Base-by-base conservation (phyloP, 2,888 invertebrate genomes). In the Tiliacea aurago region DNA sequence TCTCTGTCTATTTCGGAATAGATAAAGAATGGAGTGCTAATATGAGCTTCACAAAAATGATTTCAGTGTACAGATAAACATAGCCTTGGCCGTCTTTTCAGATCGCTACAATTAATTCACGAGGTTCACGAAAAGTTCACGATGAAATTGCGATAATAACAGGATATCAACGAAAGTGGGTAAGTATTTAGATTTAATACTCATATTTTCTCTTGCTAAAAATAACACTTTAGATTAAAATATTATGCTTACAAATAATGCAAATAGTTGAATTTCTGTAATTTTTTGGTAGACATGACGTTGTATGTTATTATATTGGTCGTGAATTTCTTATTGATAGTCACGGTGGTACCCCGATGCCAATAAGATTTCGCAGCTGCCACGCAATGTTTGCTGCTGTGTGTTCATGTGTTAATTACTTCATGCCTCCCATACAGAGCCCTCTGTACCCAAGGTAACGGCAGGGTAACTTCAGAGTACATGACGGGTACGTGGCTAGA, bases 401-500 rank as follows among this genome's bases (percentile, higher is more conserved):
- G 6, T 41, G 51, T 80, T 59, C 66, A 67, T 56, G 20, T 47
- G 11, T 47, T 67, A 5, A 10, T 13, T 77, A 45, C 53, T 78
- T 70, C 49, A n/a, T 65, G 64, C 13, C 55, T 51, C 20, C 0
- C 7, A 41, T 45, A 56, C 53, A 33, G 33, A 41, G 28, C 45
- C 23, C 49, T 41, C 51, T 70, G 76, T 83, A 67, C 45, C 65
- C 70, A 45, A 28, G 62, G 77, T 61, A 71, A 76, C 71, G 45
- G 45, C 37, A 47, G 61, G 70, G 81, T 62, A 45, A 81, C 62
- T 61, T 51, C 64, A 63, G 68, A 76, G 72, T 69, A 70, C 56
- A 67, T 47, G 56, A 64, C 41, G 77, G 69, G 73, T 63, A 72
- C 76, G 59, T 59, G 56, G 53, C 59, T 71, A 82, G 81, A 86